phyloP scores from a whole-genome alignment of 2,888 invertebrate species.

The Camponotus fellah region DNA sequence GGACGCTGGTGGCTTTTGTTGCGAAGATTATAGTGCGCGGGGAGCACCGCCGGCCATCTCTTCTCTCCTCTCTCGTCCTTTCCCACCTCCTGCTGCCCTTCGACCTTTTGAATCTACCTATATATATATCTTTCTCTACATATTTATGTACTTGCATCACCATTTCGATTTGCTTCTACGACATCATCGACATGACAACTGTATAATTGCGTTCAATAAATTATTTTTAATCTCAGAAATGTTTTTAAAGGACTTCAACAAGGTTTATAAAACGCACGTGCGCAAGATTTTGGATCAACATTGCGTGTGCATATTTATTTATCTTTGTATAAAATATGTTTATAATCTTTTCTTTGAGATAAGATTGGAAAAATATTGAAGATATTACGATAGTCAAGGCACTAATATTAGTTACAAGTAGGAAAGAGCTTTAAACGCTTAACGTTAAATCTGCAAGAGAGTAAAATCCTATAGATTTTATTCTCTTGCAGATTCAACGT shows the following conservation, averaged over 20 bases:
- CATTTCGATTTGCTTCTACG: not conserved
- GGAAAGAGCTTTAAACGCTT: not conserved
- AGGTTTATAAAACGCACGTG: not conserved
- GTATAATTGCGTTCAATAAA: conserved; percentile 8
- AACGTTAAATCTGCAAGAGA: not conserved
- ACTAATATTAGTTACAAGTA: not conserved
- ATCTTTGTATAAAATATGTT: not conserved
- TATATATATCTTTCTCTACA: not conserved
- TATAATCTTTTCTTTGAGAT: not conserved
- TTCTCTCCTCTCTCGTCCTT: conserved; percentile 22
- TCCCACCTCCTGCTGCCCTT: conserved; percentile 18
- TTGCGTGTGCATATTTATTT: not conserved
- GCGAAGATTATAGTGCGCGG: conserved; percentile 78
- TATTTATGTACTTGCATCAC: conserved; percentile 17
- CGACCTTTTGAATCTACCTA: conserved; percentile 47
- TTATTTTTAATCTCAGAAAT: not conserved
- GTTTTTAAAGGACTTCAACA: not conserved
- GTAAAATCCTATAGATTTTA: not conserved
- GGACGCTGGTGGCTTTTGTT: conserved; percentile 77
- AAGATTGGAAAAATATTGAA: not conserved
- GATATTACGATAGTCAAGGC: not conserved
- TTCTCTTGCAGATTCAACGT: too few species aligned
- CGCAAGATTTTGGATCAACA: not conserved
- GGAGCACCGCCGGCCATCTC: conserved; percentile 32
- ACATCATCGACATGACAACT: conserved; percentile 3